Evolutionary conservation across 2,113 vertebrate genomes (phyloP), one percentile per base, ranked within the genome.

Genomic region (Hydrochoerus hydrochaeris): DNA sequence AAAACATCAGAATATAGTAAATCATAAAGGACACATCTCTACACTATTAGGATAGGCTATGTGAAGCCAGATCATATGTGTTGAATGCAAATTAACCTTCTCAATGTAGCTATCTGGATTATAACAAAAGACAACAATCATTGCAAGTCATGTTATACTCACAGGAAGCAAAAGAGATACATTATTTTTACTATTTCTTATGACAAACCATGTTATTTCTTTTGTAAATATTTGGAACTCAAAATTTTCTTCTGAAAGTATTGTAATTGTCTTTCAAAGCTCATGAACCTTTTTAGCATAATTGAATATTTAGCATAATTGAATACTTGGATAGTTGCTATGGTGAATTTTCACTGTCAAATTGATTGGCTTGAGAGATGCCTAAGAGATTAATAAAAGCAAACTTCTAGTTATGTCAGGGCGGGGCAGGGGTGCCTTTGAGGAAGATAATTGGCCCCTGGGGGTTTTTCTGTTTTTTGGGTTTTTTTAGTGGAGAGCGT

Each of bases 121-220:
- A 57, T 11, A 58, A 12, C 57, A 93, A 92, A 20, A 49, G 52
- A n/a, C 6, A 57, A 71, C 35, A 75, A 92, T 32, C 7, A 77
- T 13, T 10, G 16, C 38, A 63, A 65, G 14, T 67, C 17, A 44
- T 57, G 35, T 67, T 11, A 10, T 11, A 41, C 5, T 86, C 57
- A n/a, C 22, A 30, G 22, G 5, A 30, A 93, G 3, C 46, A 58
- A 81, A 80, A 12, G 44, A 81, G 13, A 87, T 13, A 13, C 49
- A 44, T 58, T 78, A 57, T 54, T 54, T 93, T 86, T 67, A 78
- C 54, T 65, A 32, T 86, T 86, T 78, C 17, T 85, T 49, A 65
- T 24, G 9, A 78, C 8, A 93, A 57, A 19, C 1, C 13, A 69
- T 58, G 57, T 32, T 60, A 7, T 44, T 44, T 80, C 46, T 46